phyloP scores from a whole-genome alignment of 2,797 vertebrate genomes.

The Sebastes ruberrimus region DNA sequence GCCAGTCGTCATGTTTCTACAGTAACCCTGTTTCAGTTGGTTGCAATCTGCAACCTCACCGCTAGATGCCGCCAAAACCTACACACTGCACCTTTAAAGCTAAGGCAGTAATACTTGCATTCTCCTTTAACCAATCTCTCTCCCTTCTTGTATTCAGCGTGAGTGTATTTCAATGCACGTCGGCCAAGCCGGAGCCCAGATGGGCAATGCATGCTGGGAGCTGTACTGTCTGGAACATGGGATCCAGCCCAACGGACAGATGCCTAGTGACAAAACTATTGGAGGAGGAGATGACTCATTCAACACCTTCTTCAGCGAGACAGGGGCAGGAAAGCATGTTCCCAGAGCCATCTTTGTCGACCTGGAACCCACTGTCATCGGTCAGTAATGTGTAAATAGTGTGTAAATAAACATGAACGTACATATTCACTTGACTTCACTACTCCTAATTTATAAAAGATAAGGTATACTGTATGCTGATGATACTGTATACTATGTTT shows the following conservation, averaged over 20 bases:
- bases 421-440: not conserved
- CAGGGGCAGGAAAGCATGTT: slow-evolving; percentile 80
- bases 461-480: not conserved
- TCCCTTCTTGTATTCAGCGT: slow-evolving; percentile 56
- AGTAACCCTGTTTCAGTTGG: too few species aligned
- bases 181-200: slow-evolving; percentile 81
- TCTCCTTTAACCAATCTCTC: not conserved
- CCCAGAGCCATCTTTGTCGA: slow-evolving; percentile 83
- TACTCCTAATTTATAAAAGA: not conserved
- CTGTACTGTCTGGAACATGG: slow-evolving; percentile 81
- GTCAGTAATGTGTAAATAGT: slow-evolving; percentile 44
- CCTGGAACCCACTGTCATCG: slow-evolving; percentile 83
- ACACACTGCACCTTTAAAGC: not conserved
- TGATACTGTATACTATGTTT: not conserved
- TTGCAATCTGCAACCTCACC: too few species aligned
- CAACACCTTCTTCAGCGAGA: slow-evolving; percentile 84
- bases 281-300: slow-evolving; percentile 81
- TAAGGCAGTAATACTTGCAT: not conserved
- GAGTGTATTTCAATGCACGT: slow-evolving; percentile 82
- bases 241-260: slow-evolving; percentile 81
- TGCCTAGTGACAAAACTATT: slow-evolving; percentile 75
- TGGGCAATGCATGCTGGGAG: slow-evolving; percentile 81
- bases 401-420: not conserved
- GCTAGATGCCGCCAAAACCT: not conserved
- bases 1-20: too few species aligned